Evolutionary conservation across 2,113 vertebrate genomes (phyloP).

Genomic region (Lipophrys pholis): DNA sequence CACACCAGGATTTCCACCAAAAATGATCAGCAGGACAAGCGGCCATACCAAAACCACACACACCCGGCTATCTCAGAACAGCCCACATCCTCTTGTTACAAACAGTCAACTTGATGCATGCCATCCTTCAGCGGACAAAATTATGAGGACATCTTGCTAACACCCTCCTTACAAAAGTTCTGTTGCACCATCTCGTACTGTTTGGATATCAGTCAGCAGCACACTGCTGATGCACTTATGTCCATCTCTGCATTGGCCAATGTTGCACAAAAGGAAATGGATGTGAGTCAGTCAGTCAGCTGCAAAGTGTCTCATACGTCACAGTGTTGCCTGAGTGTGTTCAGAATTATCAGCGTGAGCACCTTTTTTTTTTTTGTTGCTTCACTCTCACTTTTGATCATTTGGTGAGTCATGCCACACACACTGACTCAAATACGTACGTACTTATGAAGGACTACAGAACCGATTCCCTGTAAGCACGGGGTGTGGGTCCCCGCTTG

Average conservation of each 20-base stretch:
- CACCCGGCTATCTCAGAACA: conserved; percentile 6
- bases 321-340: conserved; percentile 60
- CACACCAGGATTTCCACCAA: conserved; percentile 71
- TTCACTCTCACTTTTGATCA: conserved; percentile 72
- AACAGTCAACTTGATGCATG: not conserved
- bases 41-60: conserved; percentile 24
- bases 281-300: conserved; percentile 73
- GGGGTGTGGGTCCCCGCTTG: conserved; percentile 20
- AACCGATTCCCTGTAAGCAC: conserved; percentile 13
- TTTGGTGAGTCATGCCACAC: conserved; percentile 64
- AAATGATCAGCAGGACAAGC: conserved; percentile 59
- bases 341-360: conserved; percentile 44
- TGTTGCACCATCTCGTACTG: conserved; percentile 39
- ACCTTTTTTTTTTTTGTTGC: conserved; percentile 31
- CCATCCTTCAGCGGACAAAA: not conserved
- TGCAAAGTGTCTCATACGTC: conserved; percentile 64
- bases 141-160: conserved; percentile 11
- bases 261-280: conserved; percentile 65
- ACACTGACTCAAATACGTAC: conserved; percentile 60
- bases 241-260: conserved; percentile 58
- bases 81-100: conserved; percentile 34
- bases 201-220: conserved; percentile 62
- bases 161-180: conserved; percentile 15
- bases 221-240: conserved; percentile 41
- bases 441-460: conserved; percentile 22